Conservation (phyloP, 2,113 vertebrate genomes). For the Peromyscus leucopus region DNA sequence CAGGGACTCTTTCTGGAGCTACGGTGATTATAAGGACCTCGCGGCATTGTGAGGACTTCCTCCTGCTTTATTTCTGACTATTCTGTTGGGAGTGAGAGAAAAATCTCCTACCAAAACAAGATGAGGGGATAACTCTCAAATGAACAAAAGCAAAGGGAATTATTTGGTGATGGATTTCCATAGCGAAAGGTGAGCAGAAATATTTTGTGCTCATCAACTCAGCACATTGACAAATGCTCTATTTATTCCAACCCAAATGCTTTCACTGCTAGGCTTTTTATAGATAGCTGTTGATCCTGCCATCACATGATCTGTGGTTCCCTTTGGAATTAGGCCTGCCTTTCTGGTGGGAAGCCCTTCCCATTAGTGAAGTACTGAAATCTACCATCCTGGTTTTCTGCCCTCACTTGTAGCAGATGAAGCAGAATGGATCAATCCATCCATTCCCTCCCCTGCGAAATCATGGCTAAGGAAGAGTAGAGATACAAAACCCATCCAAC, state of each 20-base stretch:
- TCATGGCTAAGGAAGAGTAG: not conserved
- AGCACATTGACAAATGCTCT: not conserved
- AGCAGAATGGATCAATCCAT: not conserved
- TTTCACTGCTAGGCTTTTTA: not conserved
- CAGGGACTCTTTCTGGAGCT: not conserved
- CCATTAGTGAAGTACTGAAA: not conserved
- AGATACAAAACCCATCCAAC: not conserved
- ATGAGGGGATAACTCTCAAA: not conserved
- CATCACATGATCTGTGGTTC: not conserved
- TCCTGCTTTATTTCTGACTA: not conserved
- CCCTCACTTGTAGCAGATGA: not conserved
- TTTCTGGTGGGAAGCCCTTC: not conserved
- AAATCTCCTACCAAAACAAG: not conserved
- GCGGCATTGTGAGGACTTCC: fast-evolving
- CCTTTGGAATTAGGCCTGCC: not conserved
- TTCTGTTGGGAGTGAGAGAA: not conserved
- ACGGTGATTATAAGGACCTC: not conserved
- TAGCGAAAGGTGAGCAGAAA: not conserved
- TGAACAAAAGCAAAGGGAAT: not conserved
- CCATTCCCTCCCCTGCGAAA: not conserved
- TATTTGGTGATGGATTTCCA: not conserved
- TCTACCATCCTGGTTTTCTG: not conserved
- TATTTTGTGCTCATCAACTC: not conserved
- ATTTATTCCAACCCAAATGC: not conserved
- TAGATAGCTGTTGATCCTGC: not conserved